These are phyloP conservation scores for Tachysurus vachellii DNA, from an alignment of 2,113 vertebrate species.

Conservation along the genomic window DNA sequence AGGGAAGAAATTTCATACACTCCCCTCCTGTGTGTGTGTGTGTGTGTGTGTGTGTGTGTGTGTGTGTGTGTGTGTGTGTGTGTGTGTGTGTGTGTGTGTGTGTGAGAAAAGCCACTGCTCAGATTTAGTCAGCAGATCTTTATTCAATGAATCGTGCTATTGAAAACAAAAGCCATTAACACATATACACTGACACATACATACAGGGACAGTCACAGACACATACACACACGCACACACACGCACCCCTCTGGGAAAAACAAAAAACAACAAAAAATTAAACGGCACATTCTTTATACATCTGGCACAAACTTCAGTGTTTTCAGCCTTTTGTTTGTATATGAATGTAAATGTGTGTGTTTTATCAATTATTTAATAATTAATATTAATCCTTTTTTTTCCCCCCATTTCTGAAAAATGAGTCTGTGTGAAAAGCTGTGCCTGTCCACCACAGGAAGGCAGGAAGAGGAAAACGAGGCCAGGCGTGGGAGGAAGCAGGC, in stretches of 20 bases:
- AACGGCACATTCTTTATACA: background rate
- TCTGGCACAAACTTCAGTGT: background rate
- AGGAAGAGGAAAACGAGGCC: constrained; percentile 47
- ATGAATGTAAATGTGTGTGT: too few relatives aligned
- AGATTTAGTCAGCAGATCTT: constrained; percentile 36
- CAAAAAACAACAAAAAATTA: too few relatives aligned
- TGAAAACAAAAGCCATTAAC: background rate
- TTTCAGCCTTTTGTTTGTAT: background rate
- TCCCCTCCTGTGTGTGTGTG: constrained; percentile 22
- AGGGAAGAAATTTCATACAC: constrained; percentile 27
- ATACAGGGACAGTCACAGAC: background rate
- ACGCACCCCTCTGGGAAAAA: too few relatives aligned
- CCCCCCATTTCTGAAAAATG: background rate
- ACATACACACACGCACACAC: background rate
- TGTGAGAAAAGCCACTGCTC: constrained; percentile 21
- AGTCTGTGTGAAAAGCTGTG: background rate
- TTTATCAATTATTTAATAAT: too few relatives aligned
- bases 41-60: constrained; percentile 3
- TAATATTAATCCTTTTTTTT: background rate
- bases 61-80: background rate
- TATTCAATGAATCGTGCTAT: constrained; percentile 5
- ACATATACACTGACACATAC: background rate
- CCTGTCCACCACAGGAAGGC: background rate
- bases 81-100: constrained; percentile 7
- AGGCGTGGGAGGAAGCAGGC: constrained; percentile 60